Percentiles rank a stretch among this genome's conserved stretches.
Conservation (phyloP, 2,888 invertebrate species). For the Leptothorax acervorum region DNA sequence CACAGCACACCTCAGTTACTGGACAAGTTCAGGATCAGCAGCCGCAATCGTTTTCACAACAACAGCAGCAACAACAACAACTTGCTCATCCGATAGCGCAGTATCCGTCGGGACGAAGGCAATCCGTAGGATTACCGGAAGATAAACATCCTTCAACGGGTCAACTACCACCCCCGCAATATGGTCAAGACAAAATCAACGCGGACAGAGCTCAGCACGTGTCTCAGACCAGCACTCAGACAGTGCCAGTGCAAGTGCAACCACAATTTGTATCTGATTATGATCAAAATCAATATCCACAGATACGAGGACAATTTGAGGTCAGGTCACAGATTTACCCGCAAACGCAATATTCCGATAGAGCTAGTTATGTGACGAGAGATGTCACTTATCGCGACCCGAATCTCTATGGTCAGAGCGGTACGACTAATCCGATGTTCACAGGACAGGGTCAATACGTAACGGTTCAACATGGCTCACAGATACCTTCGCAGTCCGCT, state of each 20-base stretch:
- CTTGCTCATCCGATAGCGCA: conserved; percentile 52
- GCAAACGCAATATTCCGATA: conserved; percentile 79
- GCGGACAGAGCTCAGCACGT: conserved; percentile 79
- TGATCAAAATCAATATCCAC: conserved; percentile 80
- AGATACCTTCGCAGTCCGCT: conserved; percentile 80
- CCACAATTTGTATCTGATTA: conserved; percentile 82
- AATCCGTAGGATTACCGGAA: conserved; percentile 77
- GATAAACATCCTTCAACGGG: conserved; percentile 79
- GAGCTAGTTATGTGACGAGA: conserved; percentile 82
- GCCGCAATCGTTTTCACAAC: conserved; percentile 57
- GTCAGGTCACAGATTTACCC: conserved; percentile 81
- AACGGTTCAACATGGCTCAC: conserved; percentile 79
- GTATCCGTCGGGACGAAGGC: conserved; percentile 74
- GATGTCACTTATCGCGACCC: conserved; percentile 81
- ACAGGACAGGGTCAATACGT: conserved; percentile 81
- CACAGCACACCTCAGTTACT: conserved; percentile 59
- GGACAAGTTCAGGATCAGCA: conserved; percentile 59
- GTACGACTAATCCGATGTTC: conserved; percentile 77
- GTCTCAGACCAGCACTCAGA: conserved; percentile 81
- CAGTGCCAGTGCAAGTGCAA: conserved; percentile 81
- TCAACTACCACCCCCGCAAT: conserved; percentile 78
- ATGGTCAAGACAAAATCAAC: conserved; percentile 76
- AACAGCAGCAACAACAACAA: conserved; percentile 50
- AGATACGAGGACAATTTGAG: conserved; percentile 81
- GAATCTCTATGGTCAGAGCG: conserved; percentile 77